Base-by-base conservation (phyloP, 2,888 invertebrate species). In the Pheosia tremula region DNA sequence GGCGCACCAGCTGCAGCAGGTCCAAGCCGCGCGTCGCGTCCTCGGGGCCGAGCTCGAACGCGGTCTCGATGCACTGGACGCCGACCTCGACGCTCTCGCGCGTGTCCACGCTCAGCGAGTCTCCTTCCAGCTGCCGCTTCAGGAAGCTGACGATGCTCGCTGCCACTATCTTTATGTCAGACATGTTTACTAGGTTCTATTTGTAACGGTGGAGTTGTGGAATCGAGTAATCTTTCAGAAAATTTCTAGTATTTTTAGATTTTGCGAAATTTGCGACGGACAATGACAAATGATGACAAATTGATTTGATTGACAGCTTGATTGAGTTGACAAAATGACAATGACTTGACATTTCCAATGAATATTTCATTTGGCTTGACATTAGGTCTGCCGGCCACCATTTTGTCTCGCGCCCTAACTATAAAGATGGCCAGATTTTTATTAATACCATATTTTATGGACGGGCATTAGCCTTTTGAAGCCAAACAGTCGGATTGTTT, bases 61-160 rank as follows among this genome's bases (percentile, higher is more conserved):
- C 97, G 57, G 97, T 97, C 89, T 99, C 98, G 74, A 99, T 94
- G 88, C 99, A 99, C 90, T 99, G 99, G 72, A 97, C 96, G 50
- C 98, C 98, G 63, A 99, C 99, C 94, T 98, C 98, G 58, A 98
- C 93, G 84, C 97, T 97, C 87, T 98, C 98, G 63, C 95, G 89
- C 10, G 90, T 87, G 70, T 93, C 93, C 50, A 78, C 80, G 67
- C 81, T 81, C 80, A 95, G 79, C 77, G 91, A 58, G 74, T 93
- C 80, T 54, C 94, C 88, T 58, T 95, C 94, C 60, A 95, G 85
- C 72, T 95, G 94, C 66, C 93, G 90, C 67, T 94, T 94, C 68
- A 95, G 78, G 76, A 95, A 95, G 72, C 93, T 91, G 13, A 95
- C 93, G 70, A 95, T 94, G 60, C 95, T 94, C 58, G 95, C 94